These are phyloP conservation scores for Emesis furor DNA, from an alignment of 2,888 invertebrate species.

Conservation along the genomic window DNA sequence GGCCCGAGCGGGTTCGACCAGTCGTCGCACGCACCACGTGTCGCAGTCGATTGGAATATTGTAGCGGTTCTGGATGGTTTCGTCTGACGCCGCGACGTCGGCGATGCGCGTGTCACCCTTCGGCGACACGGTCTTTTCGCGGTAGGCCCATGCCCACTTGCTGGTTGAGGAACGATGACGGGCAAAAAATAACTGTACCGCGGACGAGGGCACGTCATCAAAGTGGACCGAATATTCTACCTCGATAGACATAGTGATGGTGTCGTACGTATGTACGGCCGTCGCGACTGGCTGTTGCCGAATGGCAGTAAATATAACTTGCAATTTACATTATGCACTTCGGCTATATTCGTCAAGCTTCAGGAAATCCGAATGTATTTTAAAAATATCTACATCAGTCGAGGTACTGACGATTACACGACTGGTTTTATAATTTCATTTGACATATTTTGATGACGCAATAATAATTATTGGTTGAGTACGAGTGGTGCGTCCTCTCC, in stretches of 20 bases:
- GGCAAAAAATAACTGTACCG: constrained; percentile 3
- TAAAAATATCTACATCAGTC: too few relatives aligned
- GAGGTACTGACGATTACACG: too few relatives aligned
- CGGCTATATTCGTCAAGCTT: too few relatives aligned
- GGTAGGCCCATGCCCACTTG: constrained; percentile 9
- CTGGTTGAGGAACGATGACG: neutral
- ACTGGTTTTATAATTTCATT: too few relatives aligned
- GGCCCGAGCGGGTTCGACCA: neutral
- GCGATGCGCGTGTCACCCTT: constrained; percentile 25
- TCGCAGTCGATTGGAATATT: neutral
- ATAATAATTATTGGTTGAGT: too few relatives aligned
- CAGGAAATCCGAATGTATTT: too few relatives aligned
- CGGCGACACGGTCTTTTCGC: constrained; percentile 25
- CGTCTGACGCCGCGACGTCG: constrained; percentile 22
- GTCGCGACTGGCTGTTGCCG: neutral
- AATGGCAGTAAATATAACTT: neutral
- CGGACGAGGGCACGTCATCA: constrained; percentile 18
- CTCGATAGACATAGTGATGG: constrained; percentile 11
- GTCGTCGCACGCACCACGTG: constrained; percentile 24
- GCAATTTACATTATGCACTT: too few relatives aligned
- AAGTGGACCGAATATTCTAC: constrained; percentile 20
- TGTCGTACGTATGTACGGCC: neutral
- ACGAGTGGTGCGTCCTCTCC: too few relatives aligned
- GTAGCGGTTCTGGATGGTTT: constrained; percentile 14
- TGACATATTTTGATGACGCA: too few relatives aligned